Conservation (phyloP, 2,888 invertebrate species). For the Brachypalpus laphriformis region DNA sequence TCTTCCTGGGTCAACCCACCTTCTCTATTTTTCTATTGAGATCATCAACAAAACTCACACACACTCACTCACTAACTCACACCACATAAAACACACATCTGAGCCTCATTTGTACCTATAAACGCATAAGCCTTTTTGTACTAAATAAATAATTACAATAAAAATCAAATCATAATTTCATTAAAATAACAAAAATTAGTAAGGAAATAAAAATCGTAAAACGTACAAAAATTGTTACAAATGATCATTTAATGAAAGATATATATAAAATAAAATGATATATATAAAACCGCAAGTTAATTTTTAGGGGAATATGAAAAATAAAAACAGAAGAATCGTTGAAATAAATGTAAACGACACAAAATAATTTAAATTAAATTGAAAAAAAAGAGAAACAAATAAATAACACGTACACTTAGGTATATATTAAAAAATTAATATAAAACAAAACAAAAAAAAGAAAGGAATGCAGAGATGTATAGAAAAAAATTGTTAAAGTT, state of each 20-base stretch:
- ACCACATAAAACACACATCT: constrained; percentile 67
- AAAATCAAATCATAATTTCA: constrained; percentile 53
- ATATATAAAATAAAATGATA: constrained; percentile 22
- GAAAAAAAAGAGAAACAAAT: constrained; percentile 31
- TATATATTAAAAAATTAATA: constrained; percentile 37
- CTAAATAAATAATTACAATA: constrained; percentile 58
- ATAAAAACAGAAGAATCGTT: constrained; percentile 47
- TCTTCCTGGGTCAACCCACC: constrained; percentile 82
- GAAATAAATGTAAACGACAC: constrained; percentile 60
- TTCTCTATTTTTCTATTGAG: constrained; percentile 82
- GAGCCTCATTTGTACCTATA: constrained; percentile 81
- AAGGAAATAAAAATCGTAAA: constrained; percentile 30
- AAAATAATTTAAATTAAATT: constrained; percentile 71
- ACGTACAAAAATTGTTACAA: constrained; percentile 57
- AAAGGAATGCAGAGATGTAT: constrained; percentile 33
- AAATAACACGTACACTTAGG: constrained; percentile 46
- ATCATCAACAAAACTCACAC: constrained; percentile 54
- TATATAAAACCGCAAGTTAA: constrained; percentile 44
- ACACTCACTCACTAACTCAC: constrained; percentile 34
- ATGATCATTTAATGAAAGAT: constrained; percentile 13
- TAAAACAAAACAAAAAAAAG: constrained; percentile 11
- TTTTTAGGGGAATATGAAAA: constrained; percentile 55
- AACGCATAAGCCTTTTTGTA: constrained; percentile 73
- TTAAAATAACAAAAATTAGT: constrained; percentile 29
- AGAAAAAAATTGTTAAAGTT: constrained; percentile 68